Evolutionary conservation across 2,113 vertebrate genomes (phyloP).

Genomic region (Eretmochelys imbricata): DNA sequence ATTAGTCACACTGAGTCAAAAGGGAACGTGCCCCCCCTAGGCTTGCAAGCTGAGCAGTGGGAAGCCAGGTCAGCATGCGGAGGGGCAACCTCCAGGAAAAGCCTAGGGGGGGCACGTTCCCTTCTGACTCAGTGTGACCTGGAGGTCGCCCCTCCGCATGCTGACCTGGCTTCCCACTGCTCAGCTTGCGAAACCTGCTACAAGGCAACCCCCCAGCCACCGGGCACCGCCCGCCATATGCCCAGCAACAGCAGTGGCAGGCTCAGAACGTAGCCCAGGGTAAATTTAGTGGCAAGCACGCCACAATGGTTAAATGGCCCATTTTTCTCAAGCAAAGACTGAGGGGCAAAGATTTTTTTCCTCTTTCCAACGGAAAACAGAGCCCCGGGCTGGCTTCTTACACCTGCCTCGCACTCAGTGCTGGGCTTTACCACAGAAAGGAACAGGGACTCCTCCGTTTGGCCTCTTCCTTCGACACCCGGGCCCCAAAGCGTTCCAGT

Average conservation of each 20-base stretch:
- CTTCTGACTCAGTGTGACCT: not conserved
- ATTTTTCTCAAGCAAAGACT: not conserved
- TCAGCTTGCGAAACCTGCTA: not conserved
- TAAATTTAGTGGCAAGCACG: not conserved
- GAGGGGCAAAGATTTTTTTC: not conserved
- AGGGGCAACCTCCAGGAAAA: not conserved
- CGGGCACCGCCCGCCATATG: not conserved
- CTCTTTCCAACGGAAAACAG: not conserved
- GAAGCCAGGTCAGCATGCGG: not conserved
- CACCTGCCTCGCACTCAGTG: not conserved
- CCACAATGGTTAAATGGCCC: not conserved
- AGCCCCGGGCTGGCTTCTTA: not conserved
- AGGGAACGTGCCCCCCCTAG: not conserved
- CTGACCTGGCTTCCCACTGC: not conserved
- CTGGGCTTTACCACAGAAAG: not conserved
- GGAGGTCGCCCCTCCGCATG: rapidly evolving
- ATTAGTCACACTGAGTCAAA: not conserved
- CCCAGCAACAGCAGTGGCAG: not conserved
- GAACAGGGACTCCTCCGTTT: not conserved
- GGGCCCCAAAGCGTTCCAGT: not conserved
- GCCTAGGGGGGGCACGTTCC: not conserved
- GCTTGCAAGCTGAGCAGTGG: not conserved
- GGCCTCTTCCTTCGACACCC: not conserved
- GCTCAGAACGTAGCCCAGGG: not conserved
- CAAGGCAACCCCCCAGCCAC: not conserved